Conservation (phyloP, 2,888 invertebrate species). For the Scaptomyza parva region DNA sequence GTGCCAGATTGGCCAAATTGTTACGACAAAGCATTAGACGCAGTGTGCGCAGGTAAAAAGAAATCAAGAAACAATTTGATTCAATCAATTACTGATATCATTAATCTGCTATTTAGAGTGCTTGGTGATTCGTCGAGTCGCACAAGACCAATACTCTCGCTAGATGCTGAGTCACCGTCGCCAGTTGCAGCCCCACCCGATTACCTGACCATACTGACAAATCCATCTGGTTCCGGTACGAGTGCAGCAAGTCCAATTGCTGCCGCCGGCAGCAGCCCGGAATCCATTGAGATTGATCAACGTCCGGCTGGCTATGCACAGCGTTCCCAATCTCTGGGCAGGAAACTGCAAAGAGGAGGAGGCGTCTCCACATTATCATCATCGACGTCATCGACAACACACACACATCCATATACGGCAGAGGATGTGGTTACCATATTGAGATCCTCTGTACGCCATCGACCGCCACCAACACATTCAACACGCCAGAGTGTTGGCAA, state of each 20-base stretch:
- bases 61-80: too few relatives aligned
- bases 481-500: slow-evolving; percentile 25
- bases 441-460: slow-evolving; percentile 77
- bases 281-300: slow-evolving; percentile 74
- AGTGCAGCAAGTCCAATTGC: slow-evolving; percentile 6
- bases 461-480: slow-evolving; percentile 41
- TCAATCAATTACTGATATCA: not conserved
- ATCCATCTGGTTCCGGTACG: slow-evolving; percentile 55
- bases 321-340: slow-evolving; percentile 77
- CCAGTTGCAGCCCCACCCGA: slow-evolving; percentile 79
- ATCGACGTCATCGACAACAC: slow-evolving; percentile 24
- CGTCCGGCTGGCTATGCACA: slow-evolving; percentile 63
- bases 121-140: slow-evolving; percentile 70
- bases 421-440: slow-evolving; percentile 83
- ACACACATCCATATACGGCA: slow-evolving; percentile 80
- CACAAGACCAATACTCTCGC: slow-evolving; percentile 63
- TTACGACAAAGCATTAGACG: slow-evolving; percentile 91
- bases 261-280: slow-evolving; percentile 57
- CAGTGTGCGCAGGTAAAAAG: slow-evolving; percentile 88
- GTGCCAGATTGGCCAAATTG: slow-evolving; percentile 91
- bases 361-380: slow-evolving; percentile 22
- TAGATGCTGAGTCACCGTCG: slow-evolving; percentile 65
- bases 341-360: slow-evolving; percentile 59
- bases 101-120: slow-evolving; percentile 49
- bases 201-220: slow-evolving; percentile 73